Percentiles rank a stretch among this genome's conserved stretches.
phyloP scores from a whole-genome alignment of 2,113 vertebrate species.

The Oreochromis aureus region DNA sequence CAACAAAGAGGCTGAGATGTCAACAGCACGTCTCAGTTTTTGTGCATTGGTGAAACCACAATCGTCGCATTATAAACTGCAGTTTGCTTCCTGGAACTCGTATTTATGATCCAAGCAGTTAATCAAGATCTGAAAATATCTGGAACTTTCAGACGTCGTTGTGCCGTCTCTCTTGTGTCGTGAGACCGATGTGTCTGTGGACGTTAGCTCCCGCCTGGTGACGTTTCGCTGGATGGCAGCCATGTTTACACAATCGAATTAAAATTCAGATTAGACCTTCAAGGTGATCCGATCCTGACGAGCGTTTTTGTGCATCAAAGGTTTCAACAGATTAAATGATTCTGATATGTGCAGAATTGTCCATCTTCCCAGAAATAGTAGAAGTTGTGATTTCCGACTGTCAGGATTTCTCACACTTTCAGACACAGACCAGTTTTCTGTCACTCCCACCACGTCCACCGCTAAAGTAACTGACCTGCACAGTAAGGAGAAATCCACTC shows the following conservation, averaged over 20 bases:
- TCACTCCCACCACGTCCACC: background rate
- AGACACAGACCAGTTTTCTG: rapidly evolving
- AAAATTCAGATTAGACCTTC: background rate
- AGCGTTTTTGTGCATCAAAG: background rate
- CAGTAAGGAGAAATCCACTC: rapidly evolving
- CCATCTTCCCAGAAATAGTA: background rate
- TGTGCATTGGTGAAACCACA: background rate
- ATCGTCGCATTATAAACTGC: background rate
- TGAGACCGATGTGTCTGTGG: background rate
- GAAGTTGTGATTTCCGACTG: background rate
- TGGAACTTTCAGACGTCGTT: background rate
- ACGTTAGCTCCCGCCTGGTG: rapidly evolving
- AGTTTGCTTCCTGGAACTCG: background rate
- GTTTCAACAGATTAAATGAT: background rate
- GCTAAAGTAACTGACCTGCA: background rate
- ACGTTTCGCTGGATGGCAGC: background rate
- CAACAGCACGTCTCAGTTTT: rapidly evolving
- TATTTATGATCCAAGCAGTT: background rate
- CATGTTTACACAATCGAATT: background rate
- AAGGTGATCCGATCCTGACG: background rate
- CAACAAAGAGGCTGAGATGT: background rate
- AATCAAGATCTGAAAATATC: background rate
- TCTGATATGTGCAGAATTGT: background rate
- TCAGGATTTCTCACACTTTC: background rate
- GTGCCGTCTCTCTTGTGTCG: rapidly evolving